Evolutionary conservation across 1,140 invertebrate species (phyloP).

Genomic region (Teleopsis dalmanni): DNA sequence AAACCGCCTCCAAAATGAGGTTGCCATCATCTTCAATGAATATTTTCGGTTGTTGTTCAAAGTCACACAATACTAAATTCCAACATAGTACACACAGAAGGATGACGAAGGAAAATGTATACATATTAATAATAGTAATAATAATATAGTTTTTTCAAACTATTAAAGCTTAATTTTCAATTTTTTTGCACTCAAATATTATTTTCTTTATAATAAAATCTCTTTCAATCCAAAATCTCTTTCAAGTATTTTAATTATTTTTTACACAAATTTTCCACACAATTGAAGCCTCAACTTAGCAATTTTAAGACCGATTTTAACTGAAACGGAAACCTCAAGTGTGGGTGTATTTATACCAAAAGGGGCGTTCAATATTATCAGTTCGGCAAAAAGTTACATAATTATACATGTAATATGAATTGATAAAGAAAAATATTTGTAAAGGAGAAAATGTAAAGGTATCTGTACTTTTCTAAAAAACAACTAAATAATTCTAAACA

Average conservation of each 20-base stretch:
- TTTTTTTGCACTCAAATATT: background rate
- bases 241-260: background rate
- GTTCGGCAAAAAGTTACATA: background rate
- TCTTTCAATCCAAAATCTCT: background rate
- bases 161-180: background rate
- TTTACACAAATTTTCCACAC: background rate
- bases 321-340: background rate
- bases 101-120: too few relatives aligned
- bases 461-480: too few relatives aligned
- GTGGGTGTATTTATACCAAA: background rate
- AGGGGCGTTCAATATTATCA: background rate
- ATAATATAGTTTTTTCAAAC: too few relatives aligned
- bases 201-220: background rate
- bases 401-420: background rate
- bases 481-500: too few relatives aligned
- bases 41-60: conserved; percentile 3
- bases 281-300: background rate
- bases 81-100: background rate
- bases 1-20: conserved; percentile 19
- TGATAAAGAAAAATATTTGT: too few relatives aligned
- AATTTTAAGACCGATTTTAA: background rate
- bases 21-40: conserved; percentile 14
- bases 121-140: too few relatives aligned
- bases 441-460: too few relatives aligned
- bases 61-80: background rate